These are phyloP conservation scores for Diabrotica virgifera DNA, from an alignment of 1,140 invertebrate genomes.

Conservation along the genomic window DNA sequence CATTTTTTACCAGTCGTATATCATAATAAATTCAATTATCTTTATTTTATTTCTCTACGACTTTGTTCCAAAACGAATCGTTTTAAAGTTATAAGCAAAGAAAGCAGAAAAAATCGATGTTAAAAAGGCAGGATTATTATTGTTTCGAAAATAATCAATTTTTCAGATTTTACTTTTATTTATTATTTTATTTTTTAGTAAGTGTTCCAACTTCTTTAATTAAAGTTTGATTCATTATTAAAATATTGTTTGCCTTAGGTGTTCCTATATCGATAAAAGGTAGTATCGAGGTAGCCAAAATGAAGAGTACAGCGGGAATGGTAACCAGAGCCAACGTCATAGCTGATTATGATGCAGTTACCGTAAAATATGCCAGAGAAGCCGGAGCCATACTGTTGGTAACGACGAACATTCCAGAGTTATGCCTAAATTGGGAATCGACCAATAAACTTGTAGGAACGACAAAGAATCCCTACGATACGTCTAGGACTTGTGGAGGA, in stretches of 20 bases:
- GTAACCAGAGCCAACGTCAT: constrained; percentile 51
- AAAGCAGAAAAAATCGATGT: too few species aligned
- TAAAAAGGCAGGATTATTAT: too few species aligned
- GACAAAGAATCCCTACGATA: constrained; percentile 87
- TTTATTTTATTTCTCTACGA: too few species aligned
- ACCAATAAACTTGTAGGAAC: constrained; percentile 83
- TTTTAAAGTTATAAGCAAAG: too few species aligned
- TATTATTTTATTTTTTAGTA: too few species aligned
- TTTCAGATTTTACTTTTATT: too few species aligned
- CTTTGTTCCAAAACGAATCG: too few species aligned
- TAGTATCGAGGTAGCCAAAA: constrained; percentile 46
- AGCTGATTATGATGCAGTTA: constrained; percentile 68
- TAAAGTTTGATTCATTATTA: neutral
- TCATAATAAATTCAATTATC: too few species aligned
- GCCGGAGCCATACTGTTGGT: constrained; percentile 81
- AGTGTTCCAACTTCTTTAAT: neutral
- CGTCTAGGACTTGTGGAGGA: constrained; percentile 68
- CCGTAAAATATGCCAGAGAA: constrained; percentile 62
- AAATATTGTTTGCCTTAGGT: constrained; percentile 16
- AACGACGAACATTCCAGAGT: constrained; percentile 89
- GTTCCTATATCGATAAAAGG: constrained; percentile 79
- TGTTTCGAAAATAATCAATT: too few species aligned
- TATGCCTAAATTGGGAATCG: constrained; percentile 89
- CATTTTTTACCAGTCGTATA: too few species aligned
- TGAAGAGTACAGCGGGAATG: constrained; percentile 58